Evolutionary conservation across 2,113 vertebrate genomes (phyloP).

Genomic region (Chamaea fasciata): DNA sequence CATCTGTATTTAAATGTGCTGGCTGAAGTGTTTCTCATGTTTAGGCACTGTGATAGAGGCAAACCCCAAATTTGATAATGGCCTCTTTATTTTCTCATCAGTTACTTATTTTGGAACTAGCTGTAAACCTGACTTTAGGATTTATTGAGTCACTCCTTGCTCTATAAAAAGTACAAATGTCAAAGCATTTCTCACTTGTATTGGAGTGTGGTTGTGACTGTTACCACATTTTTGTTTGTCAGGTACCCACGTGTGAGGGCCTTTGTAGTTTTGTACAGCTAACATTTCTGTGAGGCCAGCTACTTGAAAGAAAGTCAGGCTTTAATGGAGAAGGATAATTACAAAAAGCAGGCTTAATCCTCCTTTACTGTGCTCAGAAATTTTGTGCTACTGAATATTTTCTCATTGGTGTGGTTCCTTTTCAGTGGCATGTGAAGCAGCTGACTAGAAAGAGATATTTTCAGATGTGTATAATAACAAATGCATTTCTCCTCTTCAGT

Average conservation of each 20-base stretch:
- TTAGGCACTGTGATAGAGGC: neutral
- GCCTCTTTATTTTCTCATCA: neutral
- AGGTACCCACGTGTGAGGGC: neutral
- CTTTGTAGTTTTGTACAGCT: neutral
- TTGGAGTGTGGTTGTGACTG: neutral
- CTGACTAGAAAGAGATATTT: neutral
- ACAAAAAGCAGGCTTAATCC: neutral
- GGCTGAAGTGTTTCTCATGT: neutral
- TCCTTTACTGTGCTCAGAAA: neutral
- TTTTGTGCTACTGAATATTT: neutral
- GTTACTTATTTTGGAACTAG: neutral
- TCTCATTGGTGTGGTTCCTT: neutral
- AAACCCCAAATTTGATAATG: neutral
- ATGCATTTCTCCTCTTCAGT: neutral
- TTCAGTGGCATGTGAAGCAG: neutral
- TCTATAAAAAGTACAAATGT: neutral
- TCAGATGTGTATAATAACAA: neutral
- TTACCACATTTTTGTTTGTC: neutral
- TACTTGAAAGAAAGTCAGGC: neutral
- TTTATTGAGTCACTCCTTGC: neutral
- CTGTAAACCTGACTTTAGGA: neutral
- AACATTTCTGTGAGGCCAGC: neutral
- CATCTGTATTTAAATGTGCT: neutral
- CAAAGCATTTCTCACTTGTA: neutral
- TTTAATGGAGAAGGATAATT: neutral